A percentile compares a stretch with the other conserved stretches of the same genome.
phyloP scores from a whole-genome alignment of 2,797 vertebrate species.

The Pyrocephalus nanus region DNA sequence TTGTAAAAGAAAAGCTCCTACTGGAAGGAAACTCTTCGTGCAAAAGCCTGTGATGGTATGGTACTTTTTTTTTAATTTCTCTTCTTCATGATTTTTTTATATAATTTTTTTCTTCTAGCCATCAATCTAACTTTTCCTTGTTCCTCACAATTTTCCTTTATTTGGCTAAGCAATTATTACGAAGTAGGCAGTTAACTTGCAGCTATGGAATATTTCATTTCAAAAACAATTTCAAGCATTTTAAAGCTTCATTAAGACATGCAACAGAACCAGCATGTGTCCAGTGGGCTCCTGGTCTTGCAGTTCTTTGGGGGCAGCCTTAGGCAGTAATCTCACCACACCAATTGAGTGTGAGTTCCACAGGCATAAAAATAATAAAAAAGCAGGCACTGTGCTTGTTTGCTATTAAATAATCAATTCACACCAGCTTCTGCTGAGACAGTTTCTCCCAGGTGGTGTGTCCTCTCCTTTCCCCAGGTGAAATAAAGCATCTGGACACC shows the following conservation, averaged over 20 bases:
- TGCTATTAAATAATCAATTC: constrained; percentile 34
- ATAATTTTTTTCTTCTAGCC: constrained; percentile 20
- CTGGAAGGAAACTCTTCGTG: background rate
- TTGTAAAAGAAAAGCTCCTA: background rate
- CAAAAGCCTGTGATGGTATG: background rate
- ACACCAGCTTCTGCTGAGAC: background rate
- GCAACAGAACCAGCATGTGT: background rate
- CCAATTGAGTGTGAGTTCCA: background rate
- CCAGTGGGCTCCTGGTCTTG: background rate
- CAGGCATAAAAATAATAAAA: background rate
- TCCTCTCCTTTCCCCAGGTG: background rate
- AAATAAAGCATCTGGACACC: background rate
- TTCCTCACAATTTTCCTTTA: constrained; percentile 16
- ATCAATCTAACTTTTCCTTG: constrained; percentile 10
- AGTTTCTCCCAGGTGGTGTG: background rate
- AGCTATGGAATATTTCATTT: constrained; percentile 39
- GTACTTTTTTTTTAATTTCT: background rate
- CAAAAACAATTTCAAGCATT: constrained; percentile 26
- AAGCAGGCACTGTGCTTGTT: background rate
- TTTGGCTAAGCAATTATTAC: constrained; percentile 26
- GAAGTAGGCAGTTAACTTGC: background rate
- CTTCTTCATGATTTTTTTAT: constrained; percentile 33
- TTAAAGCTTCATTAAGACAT: constrained; percentile 37
- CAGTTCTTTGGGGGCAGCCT: background rate
- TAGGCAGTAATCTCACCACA: constrained; percentile 6